Percentiles rank a stretch among this genome's conserved stretches.
phyloP scores from a whole-genome alignment of 2,888 invertebrate species.

The Plagodis pulveraria region DNA sequence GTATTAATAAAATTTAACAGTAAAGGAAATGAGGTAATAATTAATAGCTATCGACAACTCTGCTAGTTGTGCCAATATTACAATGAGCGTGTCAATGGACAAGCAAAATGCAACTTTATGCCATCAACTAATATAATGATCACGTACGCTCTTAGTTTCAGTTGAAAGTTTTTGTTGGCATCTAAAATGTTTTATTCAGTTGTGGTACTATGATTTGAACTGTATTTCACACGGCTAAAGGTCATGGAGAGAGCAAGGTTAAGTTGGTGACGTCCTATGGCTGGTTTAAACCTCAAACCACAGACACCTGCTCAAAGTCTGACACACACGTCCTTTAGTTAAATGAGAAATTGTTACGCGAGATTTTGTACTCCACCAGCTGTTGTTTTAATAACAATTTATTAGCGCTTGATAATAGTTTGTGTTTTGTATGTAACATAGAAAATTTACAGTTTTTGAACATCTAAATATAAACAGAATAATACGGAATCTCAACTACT shows the following conservation, averaged over 20 bases:
- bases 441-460: too few relatives aligned
- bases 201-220: constrained; percentile 25
- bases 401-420: too few relatives aligned
- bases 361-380: constrained; percentile 42
- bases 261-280: constrained; percentile 41
- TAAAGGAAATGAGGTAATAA: constrained; percentile 26
- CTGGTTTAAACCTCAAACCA: constrained; percentile 58
- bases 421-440: too few relatives aligned
- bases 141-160: constrained; percentile 41
- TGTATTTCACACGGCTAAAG: constrained; percentile 29
- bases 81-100: constrained; percentile 20
- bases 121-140: constrained; percentile 39
- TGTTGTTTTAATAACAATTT: constrained; percentile 4
- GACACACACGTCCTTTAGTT: constrained; percentile 51
- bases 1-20: constrained; percentile 23
- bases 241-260: constrained; percentile 5
- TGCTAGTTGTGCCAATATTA: constrained; percentile 19
- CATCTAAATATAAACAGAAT: too few relatives aligned
- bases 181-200: constrained; percentile 27
- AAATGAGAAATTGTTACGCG: constrained; percentile 58
- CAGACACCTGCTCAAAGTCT: constrained; percentile 63
- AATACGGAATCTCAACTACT: too few relatives aligned
- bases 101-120: constrained; percentile 45
- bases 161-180: constrained; percentile 40
- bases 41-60: constrained; percentile 23